Conservation (phyloP, 2,113 vertebrate genomes). For the Suricata suricatta region DNA sequence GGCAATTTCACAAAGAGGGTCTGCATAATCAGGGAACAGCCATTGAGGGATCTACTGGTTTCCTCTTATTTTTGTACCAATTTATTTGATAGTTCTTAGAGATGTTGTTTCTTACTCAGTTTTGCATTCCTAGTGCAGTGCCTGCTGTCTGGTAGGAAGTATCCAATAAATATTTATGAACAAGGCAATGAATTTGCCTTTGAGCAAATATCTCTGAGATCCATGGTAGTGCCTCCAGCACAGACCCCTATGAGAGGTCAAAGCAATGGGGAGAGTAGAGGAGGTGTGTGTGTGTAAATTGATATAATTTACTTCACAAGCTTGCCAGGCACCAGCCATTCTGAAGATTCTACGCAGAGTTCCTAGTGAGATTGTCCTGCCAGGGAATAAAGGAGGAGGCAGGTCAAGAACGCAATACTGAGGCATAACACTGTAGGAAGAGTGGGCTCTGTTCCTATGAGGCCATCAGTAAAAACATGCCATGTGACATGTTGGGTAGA, state of each 20-base stretch:
- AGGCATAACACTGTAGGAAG: neutral
- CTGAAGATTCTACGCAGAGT: neutral
- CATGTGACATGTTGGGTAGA: neutral
- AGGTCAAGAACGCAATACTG: neutral
- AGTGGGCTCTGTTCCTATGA: neutral
- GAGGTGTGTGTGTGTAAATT: neutral
- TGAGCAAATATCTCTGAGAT: neutral
- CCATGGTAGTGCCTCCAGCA: neutral
- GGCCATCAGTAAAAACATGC: neutral
- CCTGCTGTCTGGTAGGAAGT: neutral
- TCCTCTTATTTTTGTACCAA: neutral
- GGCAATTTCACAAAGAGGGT: neutral
- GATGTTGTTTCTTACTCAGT: neutral
- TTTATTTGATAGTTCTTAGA: neutral
- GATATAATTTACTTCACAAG: neutral
- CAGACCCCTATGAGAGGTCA: neutral
- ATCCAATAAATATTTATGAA: neutral
- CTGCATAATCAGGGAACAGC: neutral
- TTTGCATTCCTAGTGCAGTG: neutral
- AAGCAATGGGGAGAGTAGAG: too few relatives aligned
- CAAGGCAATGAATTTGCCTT: neutral
- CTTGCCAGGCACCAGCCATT: neutral
- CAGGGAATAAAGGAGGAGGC: neutral
- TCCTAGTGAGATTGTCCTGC: neutral
- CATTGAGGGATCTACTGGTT: neutral